Percentiles rank a stretch among this genome's conserved stretches.
Conservation (phyloP, 2,888 invertebrate genomes). For the Protonemura montana region DNA sequence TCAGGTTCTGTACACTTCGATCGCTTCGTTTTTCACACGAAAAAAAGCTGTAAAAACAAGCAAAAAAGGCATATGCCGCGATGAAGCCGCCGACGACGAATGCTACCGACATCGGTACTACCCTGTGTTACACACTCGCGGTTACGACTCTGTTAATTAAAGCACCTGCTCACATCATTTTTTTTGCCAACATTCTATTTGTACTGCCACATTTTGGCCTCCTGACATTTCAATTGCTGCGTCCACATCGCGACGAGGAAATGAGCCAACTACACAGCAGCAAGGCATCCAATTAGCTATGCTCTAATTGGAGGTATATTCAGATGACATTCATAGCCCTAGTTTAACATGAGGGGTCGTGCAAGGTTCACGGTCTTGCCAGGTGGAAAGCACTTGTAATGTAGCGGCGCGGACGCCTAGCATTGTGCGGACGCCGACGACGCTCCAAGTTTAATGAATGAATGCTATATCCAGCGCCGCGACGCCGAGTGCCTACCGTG, state of each 20-base stretch:
- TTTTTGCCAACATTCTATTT: background rate
- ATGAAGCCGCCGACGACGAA: background rate
- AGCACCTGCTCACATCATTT: background rate
- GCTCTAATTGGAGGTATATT: conserved; percentile 5
- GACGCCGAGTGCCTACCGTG: background rate
- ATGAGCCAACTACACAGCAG: conserved; percentile 2
- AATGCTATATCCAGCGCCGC: background rate
- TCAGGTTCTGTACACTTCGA: background rate
- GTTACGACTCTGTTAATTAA: background rate
- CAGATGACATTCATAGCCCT: conserved; percentile 12
- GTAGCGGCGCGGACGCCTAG: background rate
- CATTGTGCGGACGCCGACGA: background rate
- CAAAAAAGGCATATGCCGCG: background rate
- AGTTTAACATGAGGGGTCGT: background rate
- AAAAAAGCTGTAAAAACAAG: background rate
- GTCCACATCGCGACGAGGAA: background rate
- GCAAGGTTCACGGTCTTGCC: background rate
- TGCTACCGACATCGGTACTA: no score
- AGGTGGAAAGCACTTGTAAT: conserved; percentile 7
- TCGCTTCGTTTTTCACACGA: background rate
- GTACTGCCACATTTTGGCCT: background rate
- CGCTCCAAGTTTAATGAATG: background rate
- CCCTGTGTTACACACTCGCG: background rate
- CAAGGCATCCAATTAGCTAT: background rate
- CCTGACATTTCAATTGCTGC: conserved; percentile 12